These are phyloP conservation scores for Acanthopleura granulata DNA, from an alignment of 2,888 invertebrate species.

Conservation along the genomic window DNA sequence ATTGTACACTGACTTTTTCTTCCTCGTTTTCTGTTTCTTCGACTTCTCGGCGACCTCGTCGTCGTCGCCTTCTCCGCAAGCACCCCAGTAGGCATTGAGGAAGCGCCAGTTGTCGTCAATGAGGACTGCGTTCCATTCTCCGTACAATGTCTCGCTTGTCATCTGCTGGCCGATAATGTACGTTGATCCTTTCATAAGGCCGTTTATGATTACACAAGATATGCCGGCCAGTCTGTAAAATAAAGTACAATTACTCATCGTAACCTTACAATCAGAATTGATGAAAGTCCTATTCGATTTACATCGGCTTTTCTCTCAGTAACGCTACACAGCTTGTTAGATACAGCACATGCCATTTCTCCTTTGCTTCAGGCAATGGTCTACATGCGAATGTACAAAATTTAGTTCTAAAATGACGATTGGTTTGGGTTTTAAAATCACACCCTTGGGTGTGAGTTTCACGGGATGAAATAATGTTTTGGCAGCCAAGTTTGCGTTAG, in stretches of 20 bases:
- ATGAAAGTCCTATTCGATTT: too few relatives aligned
- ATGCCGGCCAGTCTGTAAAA: conserved; percentile 51
- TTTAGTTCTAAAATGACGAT: too few relatives aligned
- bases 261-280: too few relatives aligned
- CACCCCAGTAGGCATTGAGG: conserved; percentile 61
- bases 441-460: too few relatives aligned
- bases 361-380: too few relatives aligned
- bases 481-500: too few relatives aligned
- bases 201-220: conserved; percentile 54
- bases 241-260: neutral
- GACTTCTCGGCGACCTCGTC: conserved; percentile 30
- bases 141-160: conserved; percentile 47
- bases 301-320: too few relatives aligned
- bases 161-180: conserved; percentile 56
- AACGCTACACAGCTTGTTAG: too few relatives aligned
- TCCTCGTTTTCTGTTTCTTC: conserved; percentile 21
- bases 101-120: conserved; percentile 59
- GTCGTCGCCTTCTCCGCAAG: conserved; percentile 47
- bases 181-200: conserved; percentile 57
- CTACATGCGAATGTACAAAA: too few relatives aligned
- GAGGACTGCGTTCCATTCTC: conserved; percentile 65
- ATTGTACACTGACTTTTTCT: conserved; percentile 40
- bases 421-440: too few relatives aligned
- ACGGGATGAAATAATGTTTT: too few relatives aligned
- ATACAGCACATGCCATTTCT: too few relatives aligned